phyloP scores from a whole-genome alignment of 2,113 vertebrate genomes.

The Orthonyx spaldingii region DNA sequence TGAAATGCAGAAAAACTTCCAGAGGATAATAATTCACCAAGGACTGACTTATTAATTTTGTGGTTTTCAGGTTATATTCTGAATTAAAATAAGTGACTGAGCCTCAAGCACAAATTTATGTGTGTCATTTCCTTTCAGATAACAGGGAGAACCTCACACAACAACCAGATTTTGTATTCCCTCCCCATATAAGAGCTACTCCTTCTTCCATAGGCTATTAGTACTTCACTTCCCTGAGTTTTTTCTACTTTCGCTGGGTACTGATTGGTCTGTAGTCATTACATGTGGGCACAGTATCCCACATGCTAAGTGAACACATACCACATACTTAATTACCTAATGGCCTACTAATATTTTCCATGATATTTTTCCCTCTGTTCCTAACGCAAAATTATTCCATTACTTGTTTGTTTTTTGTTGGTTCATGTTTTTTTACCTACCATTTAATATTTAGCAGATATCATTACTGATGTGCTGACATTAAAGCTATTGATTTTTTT shows the following conservation, averaged over 20 bases:
- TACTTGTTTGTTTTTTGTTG: background rate
- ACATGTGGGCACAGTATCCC: background rate
- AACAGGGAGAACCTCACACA: background rate
- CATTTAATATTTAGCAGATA: background rate
- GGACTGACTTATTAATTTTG: background rate
- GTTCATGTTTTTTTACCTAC: background rate
- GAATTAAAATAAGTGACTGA: background rate
- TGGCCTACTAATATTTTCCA: background rate
- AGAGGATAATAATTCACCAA: background rate
- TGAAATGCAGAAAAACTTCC: background rate
- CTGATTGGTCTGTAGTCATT: background rate
- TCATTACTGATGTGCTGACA: background rate
- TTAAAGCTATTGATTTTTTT: background rate
- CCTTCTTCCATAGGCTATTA: background rate
- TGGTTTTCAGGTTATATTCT: background rate
- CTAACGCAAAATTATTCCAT: background rate
- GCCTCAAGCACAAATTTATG: background rate
- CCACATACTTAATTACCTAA: background rate
- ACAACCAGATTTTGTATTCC: background rate
- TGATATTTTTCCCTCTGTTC: background rate
- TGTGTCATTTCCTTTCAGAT: background rate
- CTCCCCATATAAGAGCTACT: background rate
- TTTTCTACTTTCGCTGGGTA: background rate
- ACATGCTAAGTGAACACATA: background rate
- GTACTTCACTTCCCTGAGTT: background rate